A percentile compares a stretch with the other conserved stretches of the same genome.
These are phyloP conservation scores for Deilephila elpenor DNA, from an alignment of 2,888 invertebrate genomes.

Conservation along the genomic window DNA sequence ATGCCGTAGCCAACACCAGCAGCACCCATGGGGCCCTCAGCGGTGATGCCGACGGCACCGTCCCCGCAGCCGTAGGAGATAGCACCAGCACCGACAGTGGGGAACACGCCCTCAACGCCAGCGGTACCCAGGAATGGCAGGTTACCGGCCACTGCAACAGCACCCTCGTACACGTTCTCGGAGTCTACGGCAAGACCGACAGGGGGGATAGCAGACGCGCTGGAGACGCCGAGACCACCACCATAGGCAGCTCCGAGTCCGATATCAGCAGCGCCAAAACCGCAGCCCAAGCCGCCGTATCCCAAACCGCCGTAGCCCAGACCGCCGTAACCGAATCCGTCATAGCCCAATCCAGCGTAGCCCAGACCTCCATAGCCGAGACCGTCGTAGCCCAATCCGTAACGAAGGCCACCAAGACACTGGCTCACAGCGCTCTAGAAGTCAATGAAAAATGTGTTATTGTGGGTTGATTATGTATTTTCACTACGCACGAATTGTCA, in stretches of 20 bases:
- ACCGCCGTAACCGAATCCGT: conserved; percentile 4
- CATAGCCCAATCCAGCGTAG: conserved; percentile 20
- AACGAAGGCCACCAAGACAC: neutral
- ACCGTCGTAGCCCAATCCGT: neutral
- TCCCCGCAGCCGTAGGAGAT: conserved; percentile 48
- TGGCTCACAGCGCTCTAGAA: neutral
- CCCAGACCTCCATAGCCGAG: neutral
- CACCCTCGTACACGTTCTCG: conserved; percentile 51
- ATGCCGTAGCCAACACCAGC: neutral
- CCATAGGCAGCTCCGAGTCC: conserved; percentile 35
- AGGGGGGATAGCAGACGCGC: conserved; percentile 45
- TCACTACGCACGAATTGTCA: neutral
- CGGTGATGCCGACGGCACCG: conserved; percentile 36
- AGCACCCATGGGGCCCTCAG: conserved; percentile 28
- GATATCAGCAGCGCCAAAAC: conserved; percentile 4
- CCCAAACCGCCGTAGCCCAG: conserved; percentile 10
- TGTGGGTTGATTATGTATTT: neutral
- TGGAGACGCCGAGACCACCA: conserved; percentile 44
- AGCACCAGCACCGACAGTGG: conserved; percentile 46
- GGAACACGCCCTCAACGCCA: conserved; percentile 46
- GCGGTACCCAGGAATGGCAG: conserved; percentile 53
- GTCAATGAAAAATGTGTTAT: neutral
- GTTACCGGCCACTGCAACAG: conserved; percentile 46
- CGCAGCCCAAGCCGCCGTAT: conserved; percentile 3
- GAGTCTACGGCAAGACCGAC: conserved; percentile 49